These are phyloP conservation scores for Diarsia dahlii DNA, from an alignment of 2,888 invertebrate genomes.

Conservation along the genomic window DNA sequence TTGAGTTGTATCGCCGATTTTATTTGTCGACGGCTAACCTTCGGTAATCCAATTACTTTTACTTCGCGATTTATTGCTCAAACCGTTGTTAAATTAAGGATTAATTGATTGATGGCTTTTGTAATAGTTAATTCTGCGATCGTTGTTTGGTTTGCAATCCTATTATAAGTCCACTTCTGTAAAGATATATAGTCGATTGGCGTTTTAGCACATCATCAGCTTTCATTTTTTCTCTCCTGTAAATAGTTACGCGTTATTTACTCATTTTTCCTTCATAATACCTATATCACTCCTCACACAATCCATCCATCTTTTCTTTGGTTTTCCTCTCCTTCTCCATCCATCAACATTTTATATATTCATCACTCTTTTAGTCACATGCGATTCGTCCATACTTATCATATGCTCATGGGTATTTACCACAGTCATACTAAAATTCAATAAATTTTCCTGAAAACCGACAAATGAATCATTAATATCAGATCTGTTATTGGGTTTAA, in stretches of 20 bases:
- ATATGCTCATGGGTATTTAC: neutral
- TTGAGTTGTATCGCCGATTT: constrained; percentile 33
- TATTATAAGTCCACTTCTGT: neutral
- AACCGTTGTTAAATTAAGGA: constrained; percentile 43
- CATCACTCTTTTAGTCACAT: no score
- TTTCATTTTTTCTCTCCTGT: no score
- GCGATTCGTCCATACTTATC: no score
- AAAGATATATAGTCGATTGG: neutral
- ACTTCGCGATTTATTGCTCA: constrained; percentile 49
- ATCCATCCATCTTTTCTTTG: no score
- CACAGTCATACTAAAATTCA: neutral
- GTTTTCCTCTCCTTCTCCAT: no score
- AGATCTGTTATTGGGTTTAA: neutral
- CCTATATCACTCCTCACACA: no score
- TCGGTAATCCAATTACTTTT: constrained; percentile 49
- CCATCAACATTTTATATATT: no score
- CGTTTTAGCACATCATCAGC: no score
- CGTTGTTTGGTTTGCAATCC: constrained; percentile 10
- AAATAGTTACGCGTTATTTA: no score
- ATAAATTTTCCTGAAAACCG: constrained; percentile 4
- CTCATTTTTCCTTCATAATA: no score
- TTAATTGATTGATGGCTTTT: constrained; percentile 31
- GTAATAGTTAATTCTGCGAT: constrained; percentile 23
- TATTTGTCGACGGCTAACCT: constrained; percentile 39
- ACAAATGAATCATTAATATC: constrained; percentile 10